A percentile compares a stretch with the other conserved stretches of the same genome.
phyloP scores from a whole-genome alignment of 2,888 invertebrate genomes.

The Brachynemurus nebulosus region DNA sequence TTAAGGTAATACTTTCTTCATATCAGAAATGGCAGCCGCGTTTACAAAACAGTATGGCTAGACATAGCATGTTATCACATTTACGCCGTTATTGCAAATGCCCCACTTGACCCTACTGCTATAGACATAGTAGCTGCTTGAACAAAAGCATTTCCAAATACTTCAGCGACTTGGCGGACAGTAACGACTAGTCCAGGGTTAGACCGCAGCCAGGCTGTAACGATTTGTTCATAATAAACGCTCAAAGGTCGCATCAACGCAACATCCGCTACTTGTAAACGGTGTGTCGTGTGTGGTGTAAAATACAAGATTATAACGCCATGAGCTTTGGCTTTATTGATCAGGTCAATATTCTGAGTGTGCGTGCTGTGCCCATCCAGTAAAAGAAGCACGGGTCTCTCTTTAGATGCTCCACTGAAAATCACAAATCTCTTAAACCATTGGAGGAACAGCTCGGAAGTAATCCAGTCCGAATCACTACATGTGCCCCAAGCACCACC shows the following conservation, averaged over 20 bases:
- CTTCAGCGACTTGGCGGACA: slow-evolving; percentile 17
- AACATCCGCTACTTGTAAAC: slow-evolving; percentile 20
- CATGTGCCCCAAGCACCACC: slow-evolving; percentile 10
- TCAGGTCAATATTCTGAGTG: slow-evolving; percentile 22
- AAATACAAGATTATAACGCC: slow-evolving; percentile 14
- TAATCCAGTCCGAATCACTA: slow-evolving; percentile 13
- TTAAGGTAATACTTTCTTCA: no score
- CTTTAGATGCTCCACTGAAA: slow-evolving; percentile 19
- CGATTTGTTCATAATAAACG: slow-evolving; percentile 17
- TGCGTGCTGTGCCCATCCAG: slow-evolving; percentile 26
- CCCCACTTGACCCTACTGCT: no score
- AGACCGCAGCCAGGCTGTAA: slow-evolving; percentile 17
- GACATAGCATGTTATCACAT: no score
- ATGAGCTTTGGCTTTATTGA: slow-evolving; percentile 19
- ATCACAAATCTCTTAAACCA: slow-evolving; percentile 1
- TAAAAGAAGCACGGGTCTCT: slow-evolving; percentile 22
- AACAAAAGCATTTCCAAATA: slow-evolving; percentile 22
- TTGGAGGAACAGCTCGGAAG: not conserved
- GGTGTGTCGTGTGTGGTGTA: slow-evolving; percentile 18
- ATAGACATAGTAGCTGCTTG: slow-evolving; percentile 15
- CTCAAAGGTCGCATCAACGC: slow-evolving; percentile 20
- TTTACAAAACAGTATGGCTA: no score
- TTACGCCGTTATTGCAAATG: no score
- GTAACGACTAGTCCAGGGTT: slow-evolving; percentile 21
- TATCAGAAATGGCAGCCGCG: no score